phyloP scores from a whole-genome alignment of 1,140 invertebrate genomes.

The Monomorium pharaonis region DNA sequence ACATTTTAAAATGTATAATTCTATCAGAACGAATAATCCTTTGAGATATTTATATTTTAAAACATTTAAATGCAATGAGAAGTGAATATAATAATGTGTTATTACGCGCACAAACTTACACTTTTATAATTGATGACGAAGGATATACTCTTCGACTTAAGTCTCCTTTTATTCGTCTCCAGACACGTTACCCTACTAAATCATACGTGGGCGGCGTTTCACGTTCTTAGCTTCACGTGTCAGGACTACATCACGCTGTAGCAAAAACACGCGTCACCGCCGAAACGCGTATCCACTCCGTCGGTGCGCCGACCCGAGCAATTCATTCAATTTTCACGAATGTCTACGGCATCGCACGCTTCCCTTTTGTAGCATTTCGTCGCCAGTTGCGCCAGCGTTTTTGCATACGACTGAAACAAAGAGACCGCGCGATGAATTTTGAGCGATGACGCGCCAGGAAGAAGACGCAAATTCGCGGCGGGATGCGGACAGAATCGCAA shows the following conservation, averaged over 20 bases:
- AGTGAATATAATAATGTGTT: neutral
- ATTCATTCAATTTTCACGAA: constrained; percentile 59
- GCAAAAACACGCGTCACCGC: constrained; percentile 51
- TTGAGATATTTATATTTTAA: neutral
- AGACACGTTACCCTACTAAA: constrained; percentile 12
- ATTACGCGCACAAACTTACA: neutral
- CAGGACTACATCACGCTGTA: constrained; percentile 19
- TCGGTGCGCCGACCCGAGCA: constrained; percentile 21
- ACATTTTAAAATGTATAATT: neutral
- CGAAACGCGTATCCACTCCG: constrained; percentile 51
- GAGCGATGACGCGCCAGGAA: constrained; percentile 40
- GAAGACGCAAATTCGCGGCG: neutral
- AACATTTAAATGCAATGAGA: neutral
- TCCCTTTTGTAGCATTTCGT: constrained; percentile 42
- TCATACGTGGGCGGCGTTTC: constrained; percentile 10
- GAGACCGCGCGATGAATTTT: constrained; percentile 61
- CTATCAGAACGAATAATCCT: neutral
- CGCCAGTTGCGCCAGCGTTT: constrained; percentile 36
- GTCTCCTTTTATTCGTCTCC: constrained; percentile 21
- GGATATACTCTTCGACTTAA: constrained; percentile 1
- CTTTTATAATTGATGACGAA: constrained; percentile 6
- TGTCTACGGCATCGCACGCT: constrained; percentile 23
- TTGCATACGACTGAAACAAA: constrained; percentile 57
- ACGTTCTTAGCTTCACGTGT: constrained; percentile 43
- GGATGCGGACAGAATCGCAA: constrained; percentile 56